These are phyloP conservation scores for Leistus spinibarbis DNA, from an alignment of 2,888 invertebrate genomes.

Conservation along the genomic window DNA sequence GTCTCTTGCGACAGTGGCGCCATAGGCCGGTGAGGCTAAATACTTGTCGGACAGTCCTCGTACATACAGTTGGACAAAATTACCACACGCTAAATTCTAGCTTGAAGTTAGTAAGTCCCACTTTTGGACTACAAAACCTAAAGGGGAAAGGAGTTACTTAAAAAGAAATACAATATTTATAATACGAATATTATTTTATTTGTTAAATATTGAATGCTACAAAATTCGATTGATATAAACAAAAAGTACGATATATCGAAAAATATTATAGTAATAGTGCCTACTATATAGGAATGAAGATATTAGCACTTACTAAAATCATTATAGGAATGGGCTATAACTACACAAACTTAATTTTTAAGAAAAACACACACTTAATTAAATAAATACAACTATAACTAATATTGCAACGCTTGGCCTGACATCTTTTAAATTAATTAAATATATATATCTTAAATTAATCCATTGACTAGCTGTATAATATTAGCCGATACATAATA, in stretches of 20 bases:
- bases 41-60: too few species aligned
- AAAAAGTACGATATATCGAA: conserved; percentile 4
- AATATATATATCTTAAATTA: background rate
- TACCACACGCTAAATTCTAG: too few species aligned
- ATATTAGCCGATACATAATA: conserved; percentile 55
- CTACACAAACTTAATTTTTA: conserved; percentile 21
- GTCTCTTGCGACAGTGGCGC: too few species aligned
- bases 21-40: too few species aligned
- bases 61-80: too few species aligned
- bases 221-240: conserved; percentile 28
- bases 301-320: background rate
- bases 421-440: background rate
- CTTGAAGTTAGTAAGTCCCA: too few species aligned
- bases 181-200: background rate
- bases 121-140: too few species aligned
- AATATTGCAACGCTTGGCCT: conserved; percentile 36
- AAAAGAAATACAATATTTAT: background rate
- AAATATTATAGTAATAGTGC: conserved; percentile 6
- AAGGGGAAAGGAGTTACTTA: too few species aligned
- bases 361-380: conserved; percentile 5
- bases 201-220: conserved; percentile 19
- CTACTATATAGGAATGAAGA: background rate
- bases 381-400: background rate
- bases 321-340: conserved; percentile 26
- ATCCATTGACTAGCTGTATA: conserved; percentile 54